These are phyloP conservation scores for Philopotamus ludificatus DNA, from an alignment of 1,140 invertebrate species.

Conservation along the genomic window DNA sequence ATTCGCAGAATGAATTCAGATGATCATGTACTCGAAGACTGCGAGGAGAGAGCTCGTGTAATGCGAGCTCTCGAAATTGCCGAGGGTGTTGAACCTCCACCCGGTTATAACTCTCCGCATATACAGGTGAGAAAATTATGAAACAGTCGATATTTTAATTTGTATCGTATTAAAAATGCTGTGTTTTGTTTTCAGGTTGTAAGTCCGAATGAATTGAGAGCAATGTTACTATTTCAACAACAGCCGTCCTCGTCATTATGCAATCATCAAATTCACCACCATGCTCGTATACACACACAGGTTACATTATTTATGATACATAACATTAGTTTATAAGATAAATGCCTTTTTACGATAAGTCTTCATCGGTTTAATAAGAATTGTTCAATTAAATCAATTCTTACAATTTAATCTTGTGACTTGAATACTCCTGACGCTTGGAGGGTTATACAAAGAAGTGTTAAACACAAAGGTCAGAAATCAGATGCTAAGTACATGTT, in stretches of 20 bases:
- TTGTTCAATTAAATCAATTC: too few species aligned
- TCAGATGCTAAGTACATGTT: too few species aligned
- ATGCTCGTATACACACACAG: constrained; percentile 45
- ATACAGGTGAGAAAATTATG: constrained; percentile 31
- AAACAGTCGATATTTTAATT: neutral
- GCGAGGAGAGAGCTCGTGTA: constrained; percentile 57
- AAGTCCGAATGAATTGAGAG: constrained; percentile 23
- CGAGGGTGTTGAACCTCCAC: constrained; percentile 59
- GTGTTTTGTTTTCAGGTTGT: constrained; percentile 26
- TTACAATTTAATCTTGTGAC: too few species aligned
- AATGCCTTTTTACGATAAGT: neutral
- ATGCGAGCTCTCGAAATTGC: constrained; percentile 62
- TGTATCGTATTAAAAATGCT: neutral
- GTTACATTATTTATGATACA: constrained; percentile 49
- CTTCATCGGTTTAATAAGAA: too few species aligned
- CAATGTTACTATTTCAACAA: constrained; percentile 32
- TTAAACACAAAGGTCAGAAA: too few species aligned
- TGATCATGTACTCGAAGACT: constrained; percentile 42
- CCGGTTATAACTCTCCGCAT: constrained; percentile 45
- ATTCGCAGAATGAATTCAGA: constrained; percentile 23
- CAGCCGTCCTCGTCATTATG: constrained; percentile 3
- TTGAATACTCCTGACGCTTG: too few species aligned
- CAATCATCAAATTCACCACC: constrained; percentile 1
- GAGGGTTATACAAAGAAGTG: too few species aligned
- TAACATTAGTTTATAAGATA: too few species aligned